A percentile compares a stretch with the other conserved stretches of the same genome.
These are phyloP conservation scores for Sebastes hubbsi DNA, from an alignment of 2,797 vertebrate species.

Conservation along the genomic window DNA sequence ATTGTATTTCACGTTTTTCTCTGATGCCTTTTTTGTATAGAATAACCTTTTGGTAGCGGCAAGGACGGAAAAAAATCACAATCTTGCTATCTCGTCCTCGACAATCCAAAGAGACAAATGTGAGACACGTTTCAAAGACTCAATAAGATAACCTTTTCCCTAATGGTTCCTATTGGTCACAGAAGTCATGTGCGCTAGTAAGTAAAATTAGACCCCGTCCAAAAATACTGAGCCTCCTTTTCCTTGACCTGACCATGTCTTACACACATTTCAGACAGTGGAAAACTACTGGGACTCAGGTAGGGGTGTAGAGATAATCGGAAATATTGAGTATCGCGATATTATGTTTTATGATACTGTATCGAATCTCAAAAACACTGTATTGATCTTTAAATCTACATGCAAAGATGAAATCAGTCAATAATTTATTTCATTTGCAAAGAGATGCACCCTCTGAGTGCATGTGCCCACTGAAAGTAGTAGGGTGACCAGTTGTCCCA, in stretches of 20 bases:
- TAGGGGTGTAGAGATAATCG: neutral
- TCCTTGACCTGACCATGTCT: constrained; percentile 25
- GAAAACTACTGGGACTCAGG: constrained; percentile 55
- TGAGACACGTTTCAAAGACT: constrained; percentile 17
- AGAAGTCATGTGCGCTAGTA: constrained; percentile 1
- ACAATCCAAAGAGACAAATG: neutral
- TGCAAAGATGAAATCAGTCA: no score
- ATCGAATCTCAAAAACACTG: no score
- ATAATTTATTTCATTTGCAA: no score
- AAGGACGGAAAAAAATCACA: neutral
- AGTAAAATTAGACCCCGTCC: constrained; percentile 69
- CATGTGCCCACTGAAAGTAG: no score
- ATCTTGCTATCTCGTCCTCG: no score
- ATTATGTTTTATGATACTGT: no score
- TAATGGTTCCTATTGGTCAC: constrained; percentile 40
- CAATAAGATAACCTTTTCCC: neutral
- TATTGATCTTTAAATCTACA: no score
- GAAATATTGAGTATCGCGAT: no score
- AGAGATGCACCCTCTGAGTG: no score
- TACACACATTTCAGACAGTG: constrained; percentile 41
- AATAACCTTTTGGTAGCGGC: neutral
- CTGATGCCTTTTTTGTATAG: neutral
- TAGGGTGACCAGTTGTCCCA: no score
- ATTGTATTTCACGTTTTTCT: neutral
- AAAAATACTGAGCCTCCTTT: constrained; percentile 57